Evolutionary conservation across 2,797 vertebrate species (phyloP).

Genomic region (Manis crassicaudata): DNA sequence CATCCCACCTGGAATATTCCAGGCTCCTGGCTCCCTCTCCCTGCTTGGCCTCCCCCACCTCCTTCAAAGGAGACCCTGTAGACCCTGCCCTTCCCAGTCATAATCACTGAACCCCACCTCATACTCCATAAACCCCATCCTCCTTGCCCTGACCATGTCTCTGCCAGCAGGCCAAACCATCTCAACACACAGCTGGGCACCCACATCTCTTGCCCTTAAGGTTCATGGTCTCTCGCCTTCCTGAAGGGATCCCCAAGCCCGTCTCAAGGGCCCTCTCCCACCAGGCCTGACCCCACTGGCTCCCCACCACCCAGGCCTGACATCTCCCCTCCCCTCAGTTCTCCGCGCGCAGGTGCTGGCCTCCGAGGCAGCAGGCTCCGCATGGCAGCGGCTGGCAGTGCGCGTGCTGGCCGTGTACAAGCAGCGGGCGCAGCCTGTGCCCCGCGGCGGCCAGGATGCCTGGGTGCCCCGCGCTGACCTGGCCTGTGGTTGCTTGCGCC

Average conservation of each 20-base stretch:
- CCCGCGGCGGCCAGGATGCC: conserved; percentile 88
- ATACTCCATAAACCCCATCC: not conserved
- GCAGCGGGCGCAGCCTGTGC: conserved; percentile 77
- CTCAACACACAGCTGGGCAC: not conserved
- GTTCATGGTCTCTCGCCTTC: not conserved
- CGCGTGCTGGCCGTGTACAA: conserved; percentile 90
- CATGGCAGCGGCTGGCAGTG: conserved; percentile 93
- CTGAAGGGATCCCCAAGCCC: not conserved
- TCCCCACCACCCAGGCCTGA: not conserved
- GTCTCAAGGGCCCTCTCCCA: not conserved
- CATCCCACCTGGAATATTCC: not conserved
- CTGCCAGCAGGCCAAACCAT: not conserved
- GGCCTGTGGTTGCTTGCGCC: conserved; percentile 90
- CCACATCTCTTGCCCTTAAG: not conserved
- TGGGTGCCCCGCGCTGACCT: conserved; percentile 93
- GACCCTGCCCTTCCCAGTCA: not conserved
- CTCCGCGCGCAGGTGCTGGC: conserved; percentile 90
- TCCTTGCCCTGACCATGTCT: not conserved
- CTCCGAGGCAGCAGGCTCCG: conserved; percentile 88
- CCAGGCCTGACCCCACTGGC: not conserved
- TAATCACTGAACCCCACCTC: not conserved
- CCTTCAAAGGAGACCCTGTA: not conserved
- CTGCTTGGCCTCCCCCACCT: not conserved
- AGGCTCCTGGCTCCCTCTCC: not conserved
- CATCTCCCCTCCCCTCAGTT: conserved; percentile 83